These are phyloP conservation scores for Athetis lepigone DNA, from an alignment of 2,888 invertebrate genomes.

Conservation along the genomic window DNA sequence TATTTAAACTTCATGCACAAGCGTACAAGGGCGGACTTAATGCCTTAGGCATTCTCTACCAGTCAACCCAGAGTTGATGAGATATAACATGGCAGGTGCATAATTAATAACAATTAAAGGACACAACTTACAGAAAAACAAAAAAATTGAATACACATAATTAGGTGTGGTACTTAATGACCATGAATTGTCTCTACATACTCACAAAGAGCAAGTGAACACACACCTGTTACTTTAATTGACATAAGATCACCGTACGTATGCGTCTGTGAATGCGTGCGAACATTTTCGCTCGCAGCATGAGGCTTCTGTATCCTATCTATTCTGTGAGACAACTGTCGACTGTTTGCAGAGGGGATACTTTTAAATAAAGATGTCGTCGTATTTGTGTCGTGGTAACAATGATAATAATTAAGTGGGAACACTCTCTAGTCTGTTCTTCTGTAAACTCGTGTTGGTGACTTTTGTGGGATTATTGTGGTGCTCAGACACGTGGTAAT, in stretches of 20 bases:
- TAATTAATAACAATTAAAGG: too few species aligned
- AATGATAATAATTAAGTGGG: slow-evolving; percentile 49
- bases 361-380: slow-evolving; percentile 54
- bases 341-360: slow-evolving; percentile 33
- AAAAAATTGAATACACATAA: too few species aligned
- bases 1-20: too few species aligned
- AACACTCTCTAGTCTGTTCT: slow-evolving; percentile 31
- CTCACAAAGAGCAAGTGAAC: too few species aligned
- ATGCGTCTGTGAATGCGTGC: too few species aligned
- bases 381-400: slow-evolving; percentile 47
- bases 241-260: background rate
- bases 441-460: slow-evolving; percentile 19
- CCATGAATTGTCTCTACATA: too few species aligned
- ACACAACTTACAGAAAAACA: too few species aligned
- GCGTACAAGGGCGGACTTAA: too few species aligned
- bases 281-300: background rate
- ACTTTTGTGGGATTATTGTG: slow-evolving; percentile 29
- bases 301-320: slow-evolving; percentile 1
- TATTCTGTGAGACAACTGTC: slow-evolving; percentile 5
- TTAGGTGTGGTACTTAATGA: too few species aligned
- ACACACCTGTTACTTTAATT: background rate
- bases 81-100: too few species aligned
- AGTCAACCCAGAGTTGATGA: too few species aligned
- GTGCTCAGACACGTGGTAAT: slow-evolving; percentile 8
- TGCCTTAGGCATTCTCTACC: too few species aligned